Base-by-base conservation (phyloP, 2,888 invertebrate species). In the Catocala nupta region DNA sequence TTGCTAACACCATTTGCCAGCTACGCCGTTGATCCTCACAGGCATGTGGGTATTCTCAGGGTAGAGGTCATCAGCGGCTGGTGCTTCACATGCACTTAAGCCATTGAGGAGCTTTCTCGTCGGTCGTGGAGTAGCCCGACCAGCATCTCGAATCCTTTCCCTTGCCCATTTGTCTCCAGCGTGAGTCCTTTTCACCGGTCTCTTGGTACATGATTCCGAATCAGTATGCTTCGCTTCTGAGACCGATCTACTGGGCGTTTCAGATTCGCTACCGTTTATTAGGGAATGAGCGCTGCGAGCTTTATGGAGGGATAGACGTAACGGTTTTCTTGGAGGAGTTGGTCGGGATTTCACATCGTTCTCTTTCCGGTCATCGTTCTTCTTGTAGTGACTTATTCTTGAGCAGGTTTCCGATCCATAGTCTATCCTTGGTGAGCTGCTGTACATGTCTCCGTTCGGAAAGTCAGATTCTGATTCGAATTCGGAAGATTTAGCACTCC, bases 251-350 rank as follows among this genome's bases (percentile, higher is more conserved):
- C 89, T 87, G n/a, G 82, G 80, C 10, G 86, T 78, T 78, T 96
- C 96, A 11, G 90, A 83, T 69, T 92, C 92, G 78, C 89, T 88
- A 36, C 92, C 92, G 78, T 87, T 87, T 52, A 89, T 77, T 16
- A 97, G 95, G 0, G 97, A 97, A 81, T 97, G 97, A 54, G 97
- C 95, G 86, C 97, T 98, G 68, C 97, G 96, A 0, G 98, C 97
- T 77, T 97, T 96, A 83, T 98, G 98, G 55, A 98, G 89, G 0
- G 98, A 98, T 47, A 98, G 90, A 9, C 98, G 95, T 54, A 98
- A 88, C 0, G 98, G 98, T 83, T 98, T 98, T 80, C 98, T 97
- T 16, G 98, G 98, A 5, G 98, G 98, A 11, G 96, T 96, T 0
- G 98, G 97, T 59, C 97, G 93, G 3, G 95, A 92, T 68, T 95